phyloP scores from a whole-genome alignment of 2,113 vertebrate species.

The Charadrius vociferus region DNA sequence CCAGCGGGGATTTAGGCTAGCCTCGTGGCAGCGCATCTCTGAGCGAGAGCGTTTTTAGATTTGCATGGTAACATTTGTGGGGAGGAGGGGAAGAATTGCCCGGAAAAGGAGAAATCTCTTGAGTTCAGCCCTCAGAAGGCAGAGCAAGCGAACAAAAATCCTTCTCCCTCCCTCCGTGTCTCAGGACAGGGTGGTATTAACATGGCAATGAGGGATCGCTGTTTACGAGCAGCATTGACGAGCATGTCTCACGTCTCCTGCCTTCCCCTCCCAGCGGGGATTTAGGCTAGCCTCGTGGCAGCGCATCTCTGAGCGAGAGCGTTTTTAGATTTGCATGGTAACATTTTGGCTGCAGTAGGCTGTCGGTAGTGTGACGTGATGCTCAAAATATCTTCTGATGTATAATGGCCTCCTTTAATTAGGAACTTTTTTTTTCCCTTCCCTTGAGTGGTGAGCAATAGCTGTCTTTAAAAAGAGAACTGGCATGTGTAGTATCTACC shows the following conservation, averaged over 20 bases:
- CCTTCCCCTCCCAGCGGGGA: not conserved
- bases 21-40: not conserved
- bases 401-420: slow-evolving; percentile 40
- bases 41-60: not conserved
- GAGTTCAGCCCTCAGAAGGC: not conserved
- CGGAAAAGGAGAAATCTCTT: not conserved
- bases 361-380: slow-evolving; percentile 23
- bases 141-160: not conserved
- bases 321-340: slow-evolving; percentile 23
- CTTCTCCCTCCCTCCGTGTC: not conserved
- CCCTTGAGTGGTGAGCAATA: not conserved
- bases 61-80: slow-evolving; percentile 46
- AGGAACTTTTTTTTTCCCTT: not conserved
- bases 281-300: not conserved
- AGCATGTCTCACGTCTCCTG: not conserved
- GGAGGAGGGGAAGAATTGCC: not conserved
- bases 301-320: not conserved
- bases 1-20: not conserved
- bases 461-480: not conserved
- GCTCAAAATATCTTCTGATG: slow-evolving; percentile 51
- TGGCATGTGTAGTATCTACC: not conserved
- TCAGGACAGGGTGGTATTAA: not conserved
- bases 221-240: not conserved
- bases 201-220: not conserved
- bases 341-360: slow-evolving; percentile 9